Conservation (phyloP, 1,140 invertebrate species). For the Caenorhabditis remanei region DNA sequence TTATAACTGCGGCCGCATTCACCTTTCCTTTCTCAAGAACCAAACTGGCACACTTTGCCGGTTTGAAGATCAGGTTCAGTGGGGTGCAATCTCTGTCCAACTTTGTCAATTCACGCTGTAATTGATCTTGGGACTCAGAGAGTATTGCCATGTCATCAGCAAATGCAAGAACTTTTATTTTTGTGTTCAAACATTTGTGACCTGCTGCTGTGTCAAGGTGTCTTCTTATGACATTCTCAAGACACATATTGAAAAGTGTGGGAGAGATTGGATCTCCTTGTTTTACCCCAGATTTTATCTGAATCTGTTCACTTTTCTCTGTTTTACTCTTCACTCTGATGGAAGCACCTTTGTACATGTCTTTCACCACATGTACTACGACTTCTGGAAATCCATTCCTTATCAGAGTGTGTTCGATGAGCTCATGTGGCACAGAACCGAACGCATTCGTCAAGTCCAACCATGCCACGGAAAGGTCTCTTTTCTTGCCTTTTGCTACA, state of each 20-base stretch:
- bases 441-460: neutral
- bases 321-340: neutral
- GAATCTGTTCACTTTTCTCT: neutral
- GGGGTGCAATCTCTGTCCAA: neutral
- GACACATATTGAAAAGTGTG: neutral
- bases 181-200: neutral
- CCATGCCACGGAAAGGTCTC: neutral
- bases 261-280: constrained; percentile 8
- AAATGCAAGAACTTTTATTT: neutral
- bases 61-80: neutral
- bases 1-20: neutral
- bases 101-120: neutral
- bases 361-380: neutral
- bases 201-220: neutral
- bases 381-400: neutral
- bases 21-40: neutral
- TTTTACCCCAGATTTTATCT: neutral
- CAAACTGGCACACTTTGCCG: constrained; percentile 8
- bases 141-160: constrained; percentile 4
- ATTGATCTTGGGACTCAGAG: neutral
- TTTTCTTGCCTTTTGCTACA: neutral
- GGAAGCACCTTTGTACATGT: neutral
- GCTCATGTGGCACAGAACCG: neutral
- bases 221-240: neutral
- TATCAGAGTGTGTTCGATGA: neutral